Conservation (phyloP, 2,888 invertebrate genomes). For the Psylliodes chrysocephalus region DNA sequence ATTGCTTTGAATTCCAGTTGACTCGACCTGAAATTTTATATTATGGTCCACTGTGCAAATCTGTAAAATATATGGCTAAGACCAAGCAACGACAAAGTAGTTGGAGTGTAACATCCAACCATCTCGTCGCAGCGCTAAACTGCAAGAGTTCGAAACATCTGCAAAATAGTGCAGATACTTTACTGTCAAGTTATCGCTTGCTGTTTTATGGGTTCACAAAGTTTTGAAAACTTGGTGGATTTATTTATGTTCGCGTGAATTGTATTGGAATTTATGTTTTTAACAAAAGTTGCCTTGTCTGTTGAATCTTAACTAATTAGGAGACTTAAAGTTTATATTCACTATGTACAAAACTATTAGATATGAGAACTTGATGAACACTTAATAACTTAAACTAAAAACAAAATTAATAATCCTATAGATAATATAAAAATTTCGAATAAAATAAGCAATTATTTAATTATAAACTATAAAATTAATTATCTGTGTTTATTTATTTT, state of each 20-base stretch:
- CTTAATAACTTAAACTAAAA: no score
- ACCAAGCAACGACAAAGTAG: slow-evolving; percentile 13
- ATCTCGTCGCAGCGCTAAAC: slow-evolving; percentile 23
- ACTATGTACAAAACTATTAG: no score
- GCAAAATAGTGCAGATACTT: slow-evolving; percentile 40
- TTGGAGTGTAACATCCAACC: slow-evolving; percentile 14
- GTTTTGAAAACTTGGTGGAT: slow-evolving; percentile 29
- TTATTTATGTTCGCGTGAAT: slow-evolving; percentile 33
- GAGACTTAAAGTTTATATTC: slow-evolving; percentile 13
- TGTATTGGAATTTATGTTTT: slow-evolving; percentile 27
- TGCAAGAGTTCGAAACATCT: slow-evolving; percentile 39
- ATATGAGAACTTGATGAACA: no score
- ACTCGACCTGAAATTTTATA: background rate
- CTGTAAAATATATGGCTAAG: background rate
- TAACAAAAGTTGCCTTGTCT: background rate
- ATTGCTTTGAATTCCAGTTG: no score
- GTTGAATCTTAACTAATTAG: background rate
- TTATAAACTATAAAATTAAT: no score
- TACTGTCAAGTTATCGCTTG: slow-evolving; percentile 33
- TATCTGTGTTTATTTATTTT: no score
- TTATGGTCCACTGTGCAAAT: slow-evolving; percentile 1
- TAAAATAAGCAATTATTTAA: no score
- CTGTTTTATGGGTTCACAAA: slow-evolving; percentile 34
- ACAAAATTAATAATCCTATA: no score
- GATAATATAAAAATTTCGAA: no score